phyloP scores from a whole-genome alignment of 2,888 invertebrate genomes.

The Clepsis dumicolana region DNA sequence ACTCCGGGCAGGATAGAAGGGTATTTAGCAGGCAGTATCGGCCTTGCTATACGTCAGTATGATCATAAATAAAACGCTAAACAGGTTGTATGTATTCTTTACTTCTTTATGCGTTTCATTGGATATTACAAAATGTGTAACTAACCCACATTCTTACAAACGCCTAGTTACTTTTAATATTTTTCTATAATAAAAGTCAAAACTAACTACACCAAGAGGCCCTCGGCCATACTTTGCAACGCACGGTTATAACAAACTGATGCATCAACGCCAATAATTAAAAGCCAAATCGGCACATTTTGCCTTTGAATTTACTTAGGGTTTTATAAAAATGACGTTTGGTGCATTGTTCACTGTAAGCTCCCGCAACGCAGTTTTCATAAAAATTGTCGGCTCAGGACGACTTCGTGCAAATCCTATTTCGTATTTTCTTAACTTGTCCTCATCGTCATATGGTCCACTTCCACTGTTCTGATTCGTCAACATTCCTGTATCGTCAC shows the following conservation, averaged over 20 bases:
- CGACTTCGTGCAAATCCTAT: too few relatives aligned
- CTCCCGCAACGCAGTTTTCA: too few relatives aligned
- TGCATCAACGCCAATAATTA: neutral
- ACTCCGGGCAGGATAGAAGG: too few relatives aligned
- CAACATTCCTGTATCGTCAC: too few relatives aligned
- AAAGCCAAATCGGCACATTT: neutral
- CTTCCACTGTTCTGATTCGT: too few relatives aligned
- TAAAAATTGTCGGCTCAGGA: neutral
- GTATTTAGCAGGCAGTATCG: too few relatives aligned
- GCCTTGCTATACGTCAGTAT: neutral
- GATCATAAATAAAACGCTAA: conserved; percentile 38
- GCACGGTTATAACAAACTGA: neutral
- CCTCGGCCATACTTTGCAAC: neutral
- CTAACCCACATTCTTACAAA: conserved; percentile 37
- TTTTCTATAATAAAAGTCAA: conserved; percentile 41
- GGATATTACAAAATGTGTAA: conserved; percentile 50
- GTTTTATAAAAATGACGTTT: neutral
- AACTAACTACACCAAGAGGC: conserved; percentile 23
- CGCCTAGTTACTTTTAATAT: conserved; percentile 27
- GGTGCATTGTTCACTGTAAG: too few relatives aligned
- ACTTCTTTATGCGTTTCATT: conserved; percentile 52
- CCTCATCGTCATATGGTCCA: too few relatives aligned
- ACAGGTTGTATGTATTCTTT: conserved; percentile 48
- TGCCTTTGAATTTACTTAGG: neutral
- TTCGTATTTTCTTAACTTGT: too few relatives aligned